Conservation (phyloP, 53 echinoderm and acorn worm genomes). For the Paracentrotus lividus region DNA sequence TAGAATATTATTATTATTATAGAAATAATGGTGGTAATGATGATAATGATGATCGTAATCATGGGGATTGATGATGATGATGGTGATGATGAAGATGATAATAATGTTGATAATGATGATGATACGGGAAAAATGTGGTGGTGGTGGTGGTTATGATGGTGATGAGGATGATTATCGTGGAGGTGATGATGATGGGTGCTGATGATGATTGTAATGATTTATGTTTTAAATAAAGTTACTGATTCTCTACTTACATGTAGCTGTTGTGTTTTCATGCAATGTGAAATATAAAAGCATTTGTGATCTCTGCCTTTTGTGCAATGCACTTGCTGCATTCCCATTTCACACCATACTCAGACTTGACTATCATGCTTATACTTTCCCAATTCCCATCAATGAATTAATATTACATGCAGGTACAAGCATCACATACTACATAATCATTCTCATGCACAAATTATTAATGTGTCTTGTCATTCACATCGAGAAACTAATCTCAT, state of each 20-base stretch:
- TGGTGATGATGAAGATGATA: constrained; percentile 60
- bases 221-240: no score
- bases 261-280: no score
- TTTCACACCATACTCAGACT: no score
- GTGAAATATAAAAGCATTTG: constrained; percentile 1
- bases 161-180: constrained; percentile 64
- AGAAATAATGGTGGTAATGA: constrained; percentile 55
- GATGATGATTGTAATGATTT: background rate
- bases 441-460: background rate
- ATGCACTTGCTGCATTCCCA: no score
- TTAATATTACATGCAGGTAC: background rate
- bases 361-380: background rate
- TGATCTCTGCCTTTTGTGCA: no score
- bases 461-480: background rate
- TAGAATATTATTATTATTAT: constrained; percentile 50
- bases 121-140: constrained; percentile 54
- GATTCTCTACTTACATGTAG: no score
- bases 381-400: constrained; percentile 8
- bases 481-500: background rate
- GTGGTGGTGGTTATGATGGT: constrained; percentile 55
- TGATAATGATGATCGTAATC: constrained; percentile 34
- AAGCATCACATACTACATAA: background rate
- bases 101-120: background rate
- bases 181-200: background rate
- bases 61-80: constrained; percentile 56